Conservation (phyloP, 2,113 vertebrate species). For the Colinus virginianus region DNA sequence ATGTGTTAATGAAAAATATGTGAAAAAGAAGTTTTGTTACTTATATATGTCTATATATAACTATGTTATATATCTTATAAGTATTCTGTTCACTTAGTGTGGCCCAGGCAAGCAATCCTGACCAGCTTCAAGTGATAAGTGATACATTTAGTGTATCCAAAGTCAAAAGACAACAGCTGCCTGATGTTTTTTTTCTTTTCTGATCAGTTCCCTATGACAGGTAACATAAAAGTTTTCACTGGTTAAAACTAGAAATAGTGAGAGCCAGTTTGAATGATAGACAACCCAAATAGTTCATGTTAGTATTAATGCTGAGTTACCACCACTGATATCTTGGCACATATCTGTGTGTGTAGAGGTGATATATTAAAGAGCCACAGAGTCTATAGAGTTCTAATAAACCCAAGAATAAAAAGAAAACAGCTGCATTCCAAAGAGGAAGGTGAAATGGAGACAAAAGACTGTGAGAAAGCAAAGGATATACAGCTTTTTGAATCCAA, state of each 20-base stretch:
- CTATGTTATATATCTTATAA: too few relatives aligned
- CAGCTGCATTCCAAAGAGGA: background rate
- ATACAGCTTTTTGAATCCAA: background rate
- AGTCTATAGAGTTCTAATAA: background rate
- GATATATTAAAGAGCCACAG: background rate
- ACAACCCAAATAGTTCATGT: background rate
- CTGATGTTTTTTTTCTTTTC: background rate
- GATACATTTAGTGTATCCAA: background rate
- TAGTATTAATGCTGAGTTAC: background rate
- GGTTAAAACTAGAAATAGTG: background rate
- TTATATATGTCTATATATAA: too few relatives aligned
- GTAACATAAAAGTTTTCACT: background rate
- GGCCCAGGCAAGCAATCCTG: background rate
- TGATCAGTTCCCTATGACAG: background rate
- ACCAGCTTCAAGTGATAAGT: background rate
- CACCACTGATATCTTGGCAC: background rate
- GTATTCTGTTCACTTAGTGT: too few relatives aligned
- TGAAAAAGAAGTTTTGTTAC: too few relatives aligned
- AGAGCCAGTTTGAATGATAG: background rate
- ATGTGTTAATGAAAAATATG: too few relatives aligned
- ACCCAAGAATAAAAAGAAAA: background rate
- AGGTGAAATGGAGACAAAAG: background rate
- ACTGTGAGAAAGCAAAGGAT: background rate
- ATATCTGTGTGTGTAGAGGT: background rate
- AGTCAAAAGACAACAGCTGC: background rate